Evolutionary conservation across 2,113 vertebrate genomes (phyloP), one percentile per base, ranked within the genome.

Genomic region (Aegithalos caudatus): DNA sequence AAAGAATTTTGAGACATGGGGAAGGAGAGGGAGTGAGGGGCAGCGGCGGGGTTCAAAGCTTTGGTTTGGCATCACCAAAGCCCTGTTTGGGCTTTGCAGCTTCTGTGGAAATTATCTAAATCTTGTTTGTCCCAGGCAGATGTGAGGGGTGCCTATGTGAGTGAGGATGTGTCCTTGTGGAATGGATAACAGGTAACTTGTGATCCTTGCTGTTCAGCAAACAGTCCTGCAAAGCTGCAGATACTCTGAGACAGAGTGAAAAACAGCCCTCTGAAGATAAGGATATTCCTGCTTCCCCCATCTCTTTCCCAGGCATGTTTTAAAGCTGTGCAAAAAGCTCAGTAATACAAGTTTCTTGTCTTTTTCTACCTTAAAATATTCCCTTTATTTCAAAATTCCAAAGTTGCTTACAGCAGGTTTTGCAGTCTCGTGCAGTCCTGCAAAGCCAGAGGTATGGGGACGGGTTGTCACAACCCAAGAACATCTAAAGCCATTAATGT

Each of bases 191-290:
- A 86, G 84, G 80, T 24, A 28, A 15, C 83, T 73, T 14, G 54
- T 80, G 86, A 86, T 56, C 76, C 77, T 71, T 70, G 47, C 60
- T 86, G 58, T 37, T 67, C 77, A 28, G 64, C 42, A 94, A 91
- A 86, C 86, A 90, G 38, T 29, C 62, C 79, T 66, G 40, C 81
- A 57, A 57, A 82, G 42, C 82, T 47, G 67, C 58, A 77, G 69
- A 92, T 62, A 57, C 15, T 24, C 60, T 0, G 4, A 62, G 74
- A n/a, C 22, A 0, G 0, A 80, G 47, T 8, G 56, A 58, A 88
- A 94, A 97, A 92, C 88, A 90, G 20, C 27, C 19, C 29, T 74
- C 15, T 27, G 91, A 45, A 93, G 96, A 96, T 95, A 96, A 92
- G 51, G 71, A 21, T 18, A 29, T 6, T 83, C 91, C 74, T 2